These are phyloP conservation scores for Coregonus suidteri DNA, from an alignment of 2,797 vertebrate species.

Conservation along the genomic window DNA sequence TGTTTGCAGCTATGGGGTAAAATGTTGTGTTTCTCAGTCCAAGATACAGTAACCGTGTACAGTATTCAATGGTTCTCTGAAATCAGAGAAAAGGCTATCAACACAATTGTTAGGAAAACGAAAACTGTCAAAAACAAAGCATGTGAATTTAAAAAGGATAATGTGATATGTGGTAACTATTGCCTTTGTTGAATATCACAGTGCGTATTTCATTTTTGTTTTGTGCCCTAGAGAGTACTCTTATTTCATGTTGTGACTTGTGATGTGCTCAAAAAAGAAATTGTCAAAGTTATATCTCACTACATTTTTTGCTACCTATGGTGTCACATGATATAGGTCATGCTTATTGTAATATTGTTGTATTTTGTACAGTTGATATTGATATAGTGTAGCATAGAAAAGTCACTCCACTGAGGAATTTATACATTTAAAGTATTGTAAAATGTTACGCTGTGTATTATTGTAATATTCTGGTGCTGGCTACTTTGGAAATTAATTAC, in stretches of 20 bases:
- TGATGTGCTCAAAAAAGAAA: not conserved
- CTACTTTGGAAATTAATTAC: not conserved
- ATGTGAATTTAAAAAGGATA: not conserved
- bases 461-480: not conserved
- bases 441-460: not conserved
- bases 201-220: not conserved
- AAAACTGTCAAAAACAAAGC: not conserved
- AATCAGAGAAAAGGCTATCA: not conserved
- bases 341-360: conserved; percentile 1
- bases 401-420: not conserved
- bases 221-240: not conserved
- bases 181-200: not conserved
- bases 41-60: too few relatives aligned
- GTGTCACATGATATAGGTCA: not conserved
- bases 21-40: not conserved
- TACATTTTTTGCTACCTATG: not conserved
- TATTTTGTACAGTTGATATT: not conserved
- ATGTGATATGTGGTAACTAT: not conserved
- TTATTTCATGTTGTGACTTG: not conserved
- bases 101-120: not conserved
- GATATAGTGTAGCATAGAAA: not conserved
- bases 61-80: not conserved
- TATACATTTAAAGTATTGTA: not conserved
- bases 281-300: not conserved
- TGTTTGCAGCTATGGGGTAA: not conserved